Evolutionary conservation across 2,888 invertebrate genomes (phyloP), one percentile per base, ranked within the genome.

Genomic region (Andrena praecox): DNA sequence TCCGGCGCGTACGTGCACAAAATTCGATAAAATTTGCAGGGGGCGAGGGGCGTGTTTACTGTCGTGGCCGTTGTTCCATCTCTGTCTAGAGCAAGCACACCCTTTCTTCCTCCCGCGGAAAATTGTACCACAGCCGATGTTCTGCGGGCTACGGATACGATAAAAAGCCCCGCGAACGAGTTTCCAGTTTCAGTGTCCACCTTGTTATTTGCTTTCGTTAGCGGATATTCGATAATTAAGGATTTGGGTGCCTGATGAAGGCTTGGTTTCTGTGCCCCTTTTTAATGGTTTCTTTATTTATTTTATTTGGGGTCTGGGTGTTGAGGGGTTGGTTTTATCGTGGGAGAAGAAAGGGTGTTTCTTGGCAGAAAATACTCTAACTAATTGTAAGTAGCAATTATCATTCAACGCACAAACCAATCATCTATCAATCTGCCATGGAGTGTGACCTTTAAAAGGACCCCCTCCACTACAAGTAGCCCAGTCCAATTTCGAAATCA

Each of bases 1-100:
- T 42, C 29, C 50, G 50, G 35, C 62, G 62, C 52, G 60, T 52
- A 60, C 24, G n/a, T 29, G 42, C 67, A 73, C 75, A 74, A 68
- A 78, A 75, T 63, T 48, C 56, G 63, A 71, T 60, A 42, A 66
- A 60, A 48, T 42, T n/a, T 8, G 24, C 31, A 50, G 52, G 16
- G 27, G 10, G 10, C 52, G 48, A 59, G 8, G 50, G 27, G 52
- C 24, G 7, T 12, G 50, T 29, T 33, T 27, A 27, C 4, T 27
- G 24, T 27, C 20, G 27, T 6, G 24, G 6, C n/a, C 35, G 48
- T 69, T 79, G 50, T 64, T 70, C 20, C 29, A 10, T 48, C 7
- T 31, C 8, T 33, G 16, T 7, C 16, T 29, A 0, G 10, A 31
- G 48, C 24, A 60, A 77, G 66, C 50, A 76, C 42, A 59, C 27